Conservation (phyloP, 2,113 vertebrate genomes). For the Serilophus lunatus region DNA sequence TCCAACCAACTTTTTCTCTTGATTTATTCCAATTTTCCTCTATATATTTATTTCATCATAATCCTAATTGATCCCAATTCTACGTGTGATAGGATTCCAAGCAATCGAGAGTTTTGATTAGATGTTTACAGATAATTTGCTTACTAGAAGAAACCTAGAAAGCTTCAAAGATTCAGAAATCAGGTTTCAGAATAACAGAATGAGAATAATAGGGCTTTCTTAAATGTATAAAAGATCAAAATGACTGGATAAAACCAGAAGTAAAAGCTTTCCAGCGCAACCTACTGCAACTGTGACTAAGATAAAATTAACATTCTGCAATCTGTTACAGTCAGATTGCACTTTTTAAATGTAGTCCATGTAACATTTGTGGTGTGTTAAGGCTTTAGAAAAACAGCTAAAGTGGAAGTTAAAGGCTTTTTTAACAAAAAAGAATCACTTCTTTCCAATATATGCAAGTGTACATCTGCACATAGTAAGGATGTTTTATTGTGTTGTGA, state of each 20-base stretch:
- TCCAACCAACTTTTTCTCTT: not conserved
- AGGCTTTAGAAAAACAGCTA: not conserved
- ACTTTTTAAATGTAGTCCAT: not conserved
- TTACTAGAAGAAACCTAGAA: not conserved
- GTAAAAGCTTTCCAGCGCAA: not conserved
- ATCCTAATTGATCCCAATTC: not conserved
- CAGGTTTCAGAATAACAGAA: not conserved
- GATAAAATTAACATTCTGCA: conserved; percentile 1
- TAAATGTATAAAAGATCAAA: not conserved
- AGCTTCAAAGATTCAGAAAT: not conserved
- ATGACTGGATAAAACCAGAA: not conserved
- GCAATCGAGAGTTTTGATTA: not conserved
- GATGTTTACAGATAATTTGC: not conserved
- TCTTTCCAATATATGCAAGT: not conserved
- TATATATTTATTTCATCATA: not conserved
- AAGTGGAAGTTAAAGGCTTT: not conserved
- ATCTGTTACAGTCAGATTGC: conserved; percentile 2
- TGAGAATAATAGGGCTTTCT: not conserved
- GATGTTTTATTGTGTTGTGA: not conserved
- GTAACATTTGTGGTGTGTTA: not conserved
- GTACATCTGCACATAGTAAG: not conserved
- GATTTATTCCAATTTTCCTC: not conserved
- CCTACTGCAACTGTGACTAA: not conserved
- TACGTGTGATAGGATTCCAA: not conserved
- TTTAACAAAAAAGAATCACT: not conserved